Percentiles rank a stretch among this genome's conserved stretches.
phyloP scores from a whole-genome alignment of 2,888 invertebrate species.

The Augochlorella aurata region DNA sequence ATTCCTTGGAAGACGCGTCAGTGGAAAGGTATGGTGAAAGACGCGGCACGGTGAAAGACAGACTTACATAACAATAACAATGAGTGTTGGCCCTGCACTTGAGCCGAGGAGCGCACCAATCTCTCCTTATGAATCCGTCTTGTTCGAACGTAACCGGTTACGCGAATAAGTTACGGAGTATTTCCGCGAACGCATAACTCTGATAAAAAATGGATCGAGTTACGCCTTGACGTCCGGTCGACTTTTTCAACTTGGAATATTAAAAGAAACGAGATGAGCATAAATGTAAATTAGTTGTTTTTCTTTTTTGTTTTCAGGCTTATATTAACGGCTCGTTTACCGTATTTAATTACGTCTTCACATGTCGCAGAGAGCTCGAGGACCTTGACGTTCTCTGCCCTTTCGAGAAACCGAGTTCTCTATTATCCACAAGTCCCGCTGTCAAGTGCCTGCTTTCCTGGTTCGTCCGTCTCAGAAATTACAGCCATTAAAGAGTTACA shows the following conservation, averaged over 20 bases:
- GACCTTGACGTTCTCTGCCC: not conserved
- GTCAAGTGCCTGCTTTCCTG: not conserved
- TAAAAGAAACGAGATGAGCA: too few relatives aligned
- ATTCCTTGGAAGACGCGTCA: constrained; percentile 13
- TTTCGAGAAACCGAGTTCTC: not conserved
- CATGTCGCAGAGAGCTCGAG: not conserved
- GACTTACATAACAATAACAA: not conserved
- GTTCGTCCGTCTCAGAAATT: too few relatives aligned
- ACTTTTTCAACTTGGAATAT: too few relatives aligned
- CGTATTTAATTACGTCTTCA: not conserved
- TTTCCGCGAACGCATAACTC: not conserved
- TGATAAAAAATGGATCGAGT: too few relatives aligned
- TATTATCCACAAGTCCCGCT: not conserved
- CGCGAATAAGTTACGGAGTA: not conserved
- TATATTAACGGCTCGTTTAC: not conserved
- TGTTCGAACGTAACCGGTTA: not conserved
- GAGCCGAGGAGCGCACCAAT: not conserved
- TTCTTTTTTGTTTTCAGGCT: not conserved
- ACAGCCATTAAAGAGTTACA: not conserved
- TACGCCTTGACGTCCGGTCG: too few relatives aligned
- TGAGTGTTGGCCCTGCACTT: constrained; percentile 19
- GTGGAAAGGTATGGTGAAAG: not conserved
- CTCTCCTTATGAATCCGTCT: not conserved
- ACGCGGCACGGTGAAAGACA: too few relatives aligned
- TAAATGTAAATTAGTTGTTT: too few relatives aligned